These are phyloP conservation scores for Lasioglossum calceatum DNA, from an alignment of 2,888 invertebrate genomes.

Conservation along the genomic window DNA sequence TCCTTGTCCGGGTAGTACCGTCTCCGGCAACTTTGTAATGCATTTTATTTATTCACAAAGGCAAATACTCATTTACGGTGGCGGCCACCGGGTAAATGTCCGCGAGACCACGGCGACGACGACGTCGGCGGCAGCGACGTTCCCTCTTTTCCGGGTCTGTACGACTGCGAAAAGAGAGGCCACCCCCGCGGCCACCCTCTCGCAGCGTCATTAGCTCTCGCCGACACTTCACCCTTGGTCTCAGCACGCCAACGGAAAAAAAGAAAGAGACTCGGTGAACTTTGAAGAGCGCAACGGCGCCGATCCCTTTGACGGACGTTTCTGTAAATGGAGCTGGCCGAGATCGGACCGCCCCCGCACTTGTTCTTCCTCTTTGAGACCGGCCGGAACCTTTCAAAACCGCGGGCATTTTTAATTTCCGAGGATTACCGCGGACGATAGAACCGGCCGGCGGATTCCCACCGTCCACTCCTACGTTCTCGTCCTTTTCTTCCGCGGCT, in stretches of 20 bases:
- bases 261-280: constrained; percentile 20
- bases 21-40: constrained; percentile 79
- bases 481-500: constrained; percentile 58
- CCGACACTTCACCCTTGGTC: constrained; percentile 59
- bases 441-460: constrained; percentile 16
- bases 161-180: constrained; percentile 15
- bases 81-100: constrained; percentile 70
- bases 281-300: constrained; percentile 77
- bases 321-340: constrained; percentile 82
- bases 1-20: constrained; percentile 8
- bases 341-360: constrained; percentile 29
- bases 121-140: background rate
- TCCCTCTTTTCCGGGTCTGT: constrained; percentile 43
- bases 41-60: constrained; percentile 84
- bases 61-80: constrained; percentile 82
- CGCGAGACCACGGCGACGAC: constrained; percentile 42
- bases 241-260: background rate
- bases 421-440: constrained; percentile 77
- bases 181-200: constrained; percentile 19
- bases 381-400: constrained; percentile 66
- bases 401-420: constrained; percentile 82
- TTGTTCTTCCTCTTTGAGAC: constrained; percentile 62
- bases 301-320: constrained; percentile 84
- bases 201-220: constrained; percentile 61
- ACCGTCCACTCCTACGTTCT: background rate